phyloP scores from a whole-genome alignment of 2,797 vertebrate genomes.

The Petrocephalus schoutedeni region DNA sequence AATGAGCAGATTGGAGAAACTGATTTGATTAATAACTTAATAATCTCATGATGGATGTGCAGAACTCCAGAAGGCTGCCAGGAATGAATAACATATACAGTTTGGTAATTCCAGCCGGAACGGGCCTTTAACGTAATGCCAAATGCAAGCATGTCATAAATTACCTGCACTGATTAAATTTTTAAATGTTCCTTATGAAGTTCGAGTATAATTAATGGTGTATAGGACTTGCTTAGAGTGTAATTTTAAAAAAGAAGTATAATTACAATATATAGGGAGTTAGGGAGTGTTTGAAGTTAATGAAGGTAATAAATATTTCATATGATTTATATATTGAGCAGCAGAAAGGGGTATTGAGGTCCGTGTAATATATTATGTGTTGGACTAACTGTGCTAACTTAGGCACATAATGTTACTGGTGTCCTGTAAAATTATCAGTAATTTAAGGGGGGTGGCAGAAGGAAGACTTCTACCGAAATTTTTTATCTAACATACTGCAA shows the following conservation, averaged over 20 bases:
- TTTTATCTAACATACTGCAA: neutral
- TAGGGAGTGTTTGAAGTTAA: conserved; percentile 4
- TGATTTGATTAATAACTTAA: neutral
- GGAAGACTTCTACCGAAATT: neutral
- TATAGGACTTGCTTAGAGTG: neutral
- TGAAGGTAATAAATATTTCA: conserved; percentile 10
- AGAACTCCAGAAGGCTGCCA: neutral
- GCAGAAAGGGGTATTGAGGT: conserved; percentile 6
- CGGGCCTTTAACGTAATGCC: neutral
- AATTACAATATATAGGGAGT: neutral
- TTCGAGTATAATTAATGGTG: neutral
- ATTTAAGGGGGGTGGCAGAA: neutral
- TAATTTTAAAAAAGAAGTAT: conserved; percentile 3
- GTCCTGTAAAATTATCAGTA: neutral
- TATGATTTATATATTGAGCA: conserved; percentile 6
- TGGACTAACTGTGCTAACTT: neutral
- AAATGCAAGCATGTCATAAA: neutral
- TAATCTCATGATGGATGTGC: neutral
- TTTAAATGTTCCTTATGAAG: neutral
- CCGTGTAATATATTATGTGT: neutral
- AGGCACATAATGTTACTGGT: neutral
- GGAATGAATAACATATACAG: neutral
- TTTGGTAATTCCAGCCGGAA: neutral
- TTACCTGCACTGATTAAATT: neutral
- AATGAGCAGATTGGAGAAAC: neutral